Evolutionary conservation across 2,797 vertebrate species (phyloP), one percentile per base, ranked within the genome.

Genomic region (Acipenser ruthenus): DNA sequence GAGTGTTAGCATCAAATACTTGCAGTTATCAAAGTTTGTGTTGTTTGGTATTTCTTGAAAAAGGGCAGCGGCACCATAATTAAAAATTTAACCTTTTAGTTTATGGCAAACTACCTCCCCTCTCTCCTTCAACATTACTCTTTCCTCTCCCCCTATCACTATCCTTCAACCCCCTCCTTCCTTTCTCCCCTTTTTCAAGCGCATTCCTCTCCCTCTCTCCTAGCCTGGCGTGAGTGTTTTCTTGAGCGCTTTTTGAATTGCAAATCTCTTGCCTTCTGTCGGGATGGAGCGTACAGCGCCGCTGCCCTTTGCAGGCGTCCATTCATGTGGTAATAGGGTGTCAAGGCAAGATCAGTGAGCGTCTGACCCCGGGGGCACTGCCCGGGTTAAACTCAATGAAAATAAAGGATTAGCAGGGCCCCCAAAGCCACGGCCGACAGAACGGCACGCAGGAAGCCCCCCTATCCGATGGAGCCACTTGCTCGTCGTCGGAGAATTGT

Each of bases 241-340:
- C 79, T 72, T 74, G 65, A 77, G 76, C 66, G 60, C 70, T 83
- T 87, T 85, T 88, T 91, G 87, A 90, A 89, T 90, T 90, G 88
- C 87, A 89, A 90, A 90, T 91, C 83, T 72, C 60, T 72, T 79
- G 87, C 87, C 87, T 89, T 91, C 87, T 91, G 88, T 88, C 86
- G 80, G 83, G 23, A 37, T 37, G 55, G 76, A 80, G 87, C 81
- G 79, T 79, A 84, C 78, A 78, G 78, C 77, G 82, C 70, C 76
- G 75, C 76, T 80, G 81, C 80, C 82, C 72, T 83, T 86, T 79
- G 80, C 80, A 77, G 81, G 70, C 79, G 64, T 71, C 71, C 75
- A 91, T 91, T 91, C 88, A 91, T 91, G 88, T 91, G 89, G 72
- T 89, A 91, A 91, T 91, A 81, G 84, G 82, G 80, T 86, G 83